phyloP scores from a whole-genome alignment of 2,113 vertebrate species.

The Merops nubicus region DNA sequence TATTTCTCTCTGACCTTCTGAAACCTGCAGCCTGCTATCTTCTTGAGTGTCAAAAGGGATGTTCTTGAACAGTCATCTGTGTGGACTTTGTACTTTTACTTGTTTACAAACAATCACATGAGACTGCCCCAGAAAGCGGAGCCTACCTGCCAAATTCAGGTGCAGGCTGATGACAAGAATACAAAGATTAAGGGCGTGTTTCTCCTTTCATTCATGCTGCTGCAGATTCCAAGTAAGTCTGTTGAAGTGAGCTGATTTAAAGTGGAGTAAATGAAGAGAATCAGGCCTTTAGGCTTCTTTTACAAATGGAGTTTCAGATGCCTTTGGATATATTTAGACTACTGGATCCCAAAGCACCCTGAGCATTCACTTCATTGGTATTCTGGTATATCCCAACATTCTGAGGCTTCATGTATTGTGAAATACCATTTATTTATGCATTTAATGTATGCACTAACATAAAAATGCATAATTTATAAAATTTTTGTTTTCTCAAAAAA shows the following conservation, averaged over 20 bases:
- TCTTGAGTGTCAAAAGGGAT: not conserved
- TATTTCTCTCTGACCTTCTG: not conserved
- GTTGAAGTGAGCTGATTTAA: not conserved
- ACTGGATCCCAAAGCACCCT: not conserved
- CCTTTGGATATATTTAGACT: not conserved
- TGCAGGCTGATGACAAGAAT: not conserved
- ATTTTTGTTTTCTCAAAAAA: not conserved
- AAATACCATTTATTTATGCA: not conserved
- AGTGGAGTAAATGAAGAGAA: not conserved
- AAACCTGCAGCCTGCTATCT: not conserved
- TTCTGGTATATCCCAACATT: not conserved
- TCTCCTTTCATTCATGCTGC: not conserved
- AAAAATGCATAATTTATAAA: not conserved
- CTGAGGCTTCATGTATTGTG: not conserved
- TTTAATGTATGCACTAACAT: not conserved
- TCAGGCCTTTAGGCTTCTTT: not conserved
- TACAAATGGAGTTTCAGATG: not conserved
- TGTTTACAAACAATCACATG: not conserved
- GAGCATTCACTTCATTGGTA: not conserved
- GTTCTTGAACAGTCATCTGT: not conserved
- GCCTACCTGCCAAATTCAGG: not conserved
- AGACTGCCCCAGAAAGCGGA: not conserved
- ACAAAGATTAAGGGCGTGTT: not conserved
- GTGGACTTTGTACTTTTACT: not conserved
- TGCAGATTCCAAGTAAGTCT: not conserved